Base-by-base conservation (phyloP, 2,797 vertebrate species). In the Dicrostonyx torquatus region DNA sequence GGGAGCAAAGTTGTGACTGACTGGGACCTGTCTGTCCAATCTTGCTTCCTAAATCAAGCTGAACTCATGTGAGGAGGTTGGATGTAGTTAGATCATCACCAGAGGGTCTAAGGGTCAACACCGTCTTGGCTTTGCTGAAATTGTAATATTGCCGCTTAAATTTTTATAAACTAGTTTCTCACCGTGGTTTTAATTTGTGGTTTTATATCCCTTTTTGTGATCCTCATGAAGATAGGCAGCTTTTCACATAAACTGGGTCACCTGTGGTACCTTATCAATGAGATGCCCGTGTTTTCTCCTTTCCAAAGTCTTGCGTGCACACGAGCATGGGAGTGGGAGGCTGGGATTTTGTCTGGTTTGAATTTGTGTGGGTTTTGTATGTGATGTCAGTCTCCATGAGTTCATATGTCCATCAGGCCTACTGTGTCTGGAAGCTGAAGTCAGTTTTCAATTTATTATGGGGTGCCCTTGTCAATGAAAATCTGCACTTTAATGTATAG, bases 391-490 rank as follows among this genome's bases (percentile, higher is more conserved):
- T 68, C 34, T 85, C 62, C 9, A 4, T 17, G 20, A 50, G 6
- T 14, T n/a, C 20, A 37, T 17, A 50, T 5, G 31, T 14, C 50
- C 0, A 68, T 34, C 20, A 68, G 62, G 66, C 43, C 12, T 68
- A 12, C 24, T 85, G 43, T 85, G 62, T 26, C 4, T n/a, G 12
- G 20, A 84, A 68, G 43, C 82, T 34, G 26, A 89, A 78, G 68
- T 55, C 1, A 89, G 73, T 13, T 40, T 96, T 85, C 80, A 91
- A 4, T 77, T 88, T 45, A 77, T 76, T 58, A 72, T 17, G 24
- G 43, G 11, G 1, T 85, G 95, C 96, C 68, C 77, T 87, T 90
- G 12, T 66, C 88, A 73, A 92, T 53, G 24, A 94, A 93, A 68
- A 64, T 80, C 60, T 93, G 62, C 5, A 43, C 12, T 93, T 48